Evolutionary conservation across 2,113 vertebrate species (phyloP).

Genomic region (Cebidichthys violaceus): DNA sequence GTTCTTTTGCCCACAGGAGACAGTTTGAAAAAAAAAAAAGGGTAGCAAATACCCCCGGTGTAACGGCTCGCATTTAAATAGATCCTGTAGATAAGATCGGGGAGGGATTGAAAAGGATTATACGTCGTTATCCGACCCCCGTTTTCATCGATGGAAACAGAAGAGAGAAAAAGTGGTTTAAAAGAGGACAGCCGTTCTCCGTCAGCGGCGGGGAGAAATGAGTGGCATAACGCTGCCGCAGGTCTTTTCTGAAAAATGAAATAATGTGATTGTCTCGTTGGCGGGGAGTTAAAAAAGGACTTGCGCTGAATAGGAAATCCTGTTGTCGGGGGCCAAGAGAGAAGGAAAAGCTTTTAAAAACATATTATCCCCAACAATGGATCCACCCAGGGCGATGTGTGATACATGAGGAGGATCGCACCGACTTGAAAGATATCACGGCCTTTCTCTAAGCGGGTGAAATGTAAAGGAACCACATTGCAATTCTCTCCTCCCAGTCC

Average conservation of each 20-base stretch:
- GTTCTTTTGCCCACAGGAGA: slow-evolving; percentile 23
- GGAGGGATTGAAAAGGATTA: slow-evolving; percentile 55
- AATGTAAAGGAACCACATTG: slow-evolving; percentile 70
- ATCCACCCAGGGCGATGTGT: slow-evolving; percentile 55
- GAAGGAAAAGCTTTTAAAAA: slow-evolving; percentile 72
- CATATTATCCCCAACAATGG: slow-evolving; percentile 72
- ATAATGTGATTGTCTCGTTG: slow-evolving; percentile 62
- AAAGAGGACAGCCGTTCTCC: slow-evolving; percentile 17
- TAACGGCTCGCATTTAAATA: slow-evolving; percentile 60
- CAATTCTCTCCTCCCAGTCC: slow-evolving; percentile 64
- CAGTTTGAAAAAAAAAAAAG: slow-evolving; percentile 23
- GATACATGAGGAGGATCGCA: slow-evolving; percentile 52
- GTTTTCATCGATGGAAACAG: slow-evolving; percentile 56
- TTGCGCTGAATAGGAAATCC: slow-evolving; percentile 61
- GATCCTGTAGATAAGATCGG: slow-evolving; percentile 54
- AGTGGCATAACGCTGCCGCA: slow-evolving; percentile 44
- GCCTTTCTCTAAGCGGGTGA: slow-evolving; percentile 52
- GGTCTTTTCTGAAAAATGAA: slow-evolving; percentile 61
- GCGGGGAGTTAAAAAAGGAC: slow-evolving; percentile 59
- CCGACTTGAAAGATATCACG: slow-evolving; percentile 59
- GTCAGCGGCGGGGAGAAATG: slow-evolving; percentile 32
- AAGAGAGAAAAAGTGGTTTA: slow-evolving; percentile 27
- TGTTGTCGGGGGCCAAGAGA: slow-evolving; percentile 50
- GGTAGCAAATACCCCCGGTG: slow-evolving; percentile 20
- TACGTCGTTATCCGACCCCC: slow-evolving; percentile 35